phyloP scores from a whole-genome alignment of 2,888 invertebrate species.

The Drosophila nr. medialis region DNA sequence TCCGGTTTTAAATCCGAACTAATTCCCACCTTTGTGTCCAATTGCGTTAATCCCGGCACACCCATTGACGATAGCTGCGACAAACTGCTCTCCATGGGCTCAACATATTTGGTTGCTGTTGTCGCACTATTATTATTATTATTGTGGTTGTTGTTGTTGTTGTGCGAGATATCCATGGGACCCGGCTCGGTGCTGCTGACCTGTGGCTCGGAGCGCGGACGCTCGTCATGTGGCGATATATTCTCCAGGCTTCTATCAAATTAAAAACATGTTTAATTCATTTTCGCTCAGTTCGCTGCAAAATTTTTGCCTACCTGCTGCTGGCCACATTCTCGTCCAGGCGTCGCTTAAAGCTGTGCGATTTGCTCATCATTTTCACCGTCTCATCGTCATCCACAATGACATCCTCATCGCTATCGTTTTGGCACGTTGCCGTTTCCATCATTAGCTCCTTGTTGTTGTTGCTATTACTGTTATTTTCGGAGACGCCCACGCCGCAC shows the following conservation, averaged over 20 bases:
- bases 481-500: conserved; percentile 75
- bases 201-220: conserved; percentile 84
- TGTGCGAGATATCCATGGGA: conserved; percentile 78
- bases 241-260: conserved; percentile 74
- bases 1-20: conserved; percentile 85
- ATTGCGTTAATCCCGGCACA: conserved; percentile 81
- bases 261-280: background rate
- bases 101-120: conserved; percentile 61
- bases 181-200: conserved; percentile 84
- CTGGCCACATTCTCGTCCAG: conserved; percentile 82
- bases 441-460: conserved; percentile 80
- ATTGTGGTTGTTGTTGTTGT: conserved; percentile 83
- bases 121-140: conserved; percentile 83
- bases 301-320: conserved; percentile 67
- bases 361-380: conserved; percentile 74
- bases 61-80: conserved; percentile 80
- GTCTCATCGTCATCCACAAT: conserved; percentile 84
- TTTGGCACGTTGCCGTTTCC: conserved; percentile 79
- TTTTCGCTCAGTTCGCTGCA: background rate
- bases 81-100: conserved; percentile 83
- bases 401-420: conserved; percentile 85
- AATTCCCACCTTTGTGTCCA: conserved; percentile 85
- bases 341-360: conserved; percentile 74
- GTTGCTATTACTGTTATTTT: conserved; percentile 44
- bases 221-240: conserved; percentile 81